Evolutionary conservation across 2,888 invertebrate species (phyloP).

Genomic region (Dryobota labecula): DNA sequence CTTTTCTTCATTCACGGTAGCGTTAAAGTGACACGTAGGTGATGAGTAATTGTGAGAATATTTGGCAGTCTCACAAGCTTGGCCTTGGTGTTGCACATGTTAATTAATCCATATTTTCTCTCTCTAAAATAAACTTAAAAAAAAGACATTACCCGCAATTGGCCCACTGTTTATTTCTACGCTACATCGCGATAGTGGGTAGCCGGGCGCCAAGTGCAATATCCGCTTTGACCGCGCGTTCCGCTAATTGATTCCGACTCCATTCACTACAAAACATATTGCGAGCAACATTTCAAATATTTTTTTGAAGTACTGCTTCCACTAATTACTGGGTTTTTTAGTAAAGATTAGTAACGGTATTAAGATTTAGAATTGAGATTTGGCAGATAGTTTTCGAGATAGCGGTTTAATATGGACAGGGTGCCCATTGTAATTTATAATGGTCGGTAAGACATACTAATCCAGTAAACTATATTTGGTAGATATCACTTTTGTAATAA

Average conservation of each 20-base stretch:
- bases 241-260: slow-evolving; percentile 77
- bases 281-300: slow-evolving; percentile 38
- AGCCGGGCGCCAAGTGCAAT: slow-evolving; percentile 68
- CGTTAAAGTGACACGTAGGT: not conserved
- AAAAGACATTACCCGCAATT: slow-evolving; percentile 1
- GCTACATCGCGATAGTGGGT: slow-evolving; percentile 51
- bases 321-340: slow-evolving; percentile 35
- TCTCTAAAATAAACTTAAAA: too few relatives aligned
- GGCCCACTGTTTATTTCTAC: slow-evolving; percentile 22
- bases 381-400: not conserved
- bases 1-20: not conserved
- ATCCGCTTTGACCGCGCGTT: slow-evolving; percentile 72
- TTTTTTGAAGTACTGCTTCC: slow-evolving; percentile 38
- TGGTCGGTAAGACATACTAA: too few relatives aligned
- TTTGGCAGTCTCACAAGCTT: not conserved
- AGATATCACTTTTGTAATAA: not conserved
- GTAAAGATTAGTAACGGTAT: not conserved
- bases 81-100: not conserved
- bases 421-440: not conserved
- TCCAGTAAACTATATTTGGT: too few relatives aligned
- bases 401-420: not conserved
- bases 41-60: not conserved
- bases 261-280: slow-evolving; percentile 64
- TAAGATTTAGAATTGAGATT: not conserved
- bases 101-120: not conserved